phyloP scores from a whole-genome alignment of 64 coral and sea anemone species.

The Montipora foliosa region DNA sequence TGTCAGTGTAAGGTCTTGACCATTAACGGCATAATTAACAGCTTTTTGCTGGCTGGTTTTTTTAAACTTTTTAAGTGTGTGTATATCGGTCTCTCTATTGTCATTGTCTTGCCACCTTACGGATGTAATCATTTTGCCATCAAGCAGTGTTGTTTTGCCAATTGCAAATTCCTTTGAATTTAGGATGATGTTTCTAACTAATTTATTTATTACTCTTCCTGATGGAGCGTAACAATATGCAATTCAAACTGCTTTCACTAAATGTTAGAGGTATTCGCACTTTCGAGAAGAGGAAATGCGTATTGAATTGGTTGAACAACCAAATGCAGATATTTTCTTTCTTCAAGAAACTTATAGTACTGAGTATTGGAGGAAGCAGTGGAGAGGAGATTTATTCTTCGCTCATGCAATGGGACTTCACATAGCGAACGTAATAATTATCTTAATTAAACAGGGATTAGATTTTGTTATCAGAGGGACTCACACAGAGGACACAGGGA shows the following conservation, averaged over 20 bases:
- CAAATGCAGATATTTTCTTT: slow-evolving; percentile 69
- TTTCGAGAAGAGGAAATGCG: slow-evolving; percentile 25
- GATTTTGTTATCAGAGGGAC: slow-evolving; percentile 36
- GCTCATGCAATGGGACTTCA: slow-evolving; percentile 21
- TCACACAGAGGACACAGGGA: slow-evolving; percentile 17
- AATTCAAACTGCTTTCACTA: slow-evolving; percentile 63
- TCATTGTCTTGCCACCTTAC: not conserved
- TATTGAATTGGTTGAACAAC: slow-evolving; percentile 51
- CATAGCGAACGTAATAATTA: slow-evolving; percentile 59
- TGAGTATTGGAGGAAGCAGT: slow-evolving; percentile 24
- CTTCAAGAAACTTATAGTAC: slow-evolving; percentile 71
- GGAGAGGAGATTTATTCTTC: slow-evolving; percentile 56
- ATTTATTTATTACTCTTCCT: not conserved
- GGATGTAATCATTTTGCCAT: not conserved
- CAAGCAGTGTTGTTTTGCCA: not conserved
- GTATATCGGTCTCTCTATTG: no score
- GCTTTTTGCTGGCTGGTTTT: slow-evolving; percentile 3
- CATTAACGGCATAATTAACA: not conserved
- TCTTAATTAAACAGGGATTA: slow-evolving; percentile 6
- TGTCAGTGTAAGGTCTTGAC: no score
- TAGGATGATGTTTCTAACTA: not conserved
- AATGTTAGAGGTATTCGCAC: slow-evolving; percentile 58
- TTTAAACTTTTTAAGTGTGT: not conserved
- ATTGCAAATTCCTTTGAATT: not conserved
- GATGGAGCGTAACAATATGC: slow-evolving; percentile 8